Percentiles rank a stretch among this genome's conserved stretches.
Evolutionary conservation across 2,888 invertebrate genomes (phyloP).

Genomic region (Amphipyra berbera): DNA sequence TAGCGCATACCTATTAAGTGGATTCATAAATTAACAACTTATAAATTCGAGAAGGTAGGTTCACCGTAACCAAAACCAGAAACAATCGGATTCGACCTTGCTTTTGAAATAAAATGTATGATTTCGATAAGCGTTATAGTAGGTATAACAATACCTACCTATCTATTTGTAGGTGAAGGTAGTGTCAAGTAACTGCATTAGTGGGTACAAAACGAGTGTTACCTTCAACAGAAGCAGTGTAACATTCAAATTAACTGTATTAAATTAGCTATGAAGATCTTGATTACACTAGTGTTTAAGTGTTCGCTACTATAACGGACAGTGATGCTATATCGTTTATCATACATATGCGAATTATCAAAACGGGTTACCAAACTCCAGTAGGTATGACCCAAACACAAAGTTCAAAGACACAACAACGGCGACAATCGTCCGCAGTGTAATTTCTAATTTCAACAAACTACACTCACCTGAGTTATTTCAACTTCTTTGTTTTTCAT

Average conservation of each 20-base stretch:
- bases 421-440: slow-evolving; percentile 17
- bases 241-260: slow-evolving; percentile 4
- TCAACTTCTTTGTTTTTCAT: slow-evolving; percentile 67
- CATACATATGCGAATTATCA: background rate
- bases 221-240: slow-evolving; percentile 12
- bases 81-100: slow-evolving; percentile 26
- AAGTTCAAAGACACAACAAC: slow-evolving; percentile 32
- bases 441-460: slow-evolving; percentile 53
- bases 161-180: slow-evolving; percentile 20
- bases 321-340: slow-evolving; percentile 3
- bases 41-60: too few relatives aligned
- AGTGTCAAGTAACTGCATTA: background rate
- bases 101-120: background rate
- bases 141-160: slow-evolving; percentile 1
- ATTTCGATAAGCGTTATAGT: slow-evolving; percentile 15
- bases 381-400: slow-evolving; percentile 22
- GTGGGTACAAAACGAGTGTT: background rate
- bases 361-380: slow-evolving; percentile 31
- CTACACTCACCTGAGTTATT: slow-evolving; percentile 68
- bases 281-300: background rate
- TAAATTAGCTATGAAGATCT: slow-evolving; percentile 1
- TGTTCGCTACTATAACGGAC: slow-evolving; percentile 2
- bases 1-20: background rate
- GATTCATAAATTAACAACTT: too few relatives aligned
- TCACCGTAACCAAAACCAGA: slow-evolving; percentile 18